Base-by-base conservation (phyloP, 2,888 invertebrate species). In the Apeira syringaria region DNA sequence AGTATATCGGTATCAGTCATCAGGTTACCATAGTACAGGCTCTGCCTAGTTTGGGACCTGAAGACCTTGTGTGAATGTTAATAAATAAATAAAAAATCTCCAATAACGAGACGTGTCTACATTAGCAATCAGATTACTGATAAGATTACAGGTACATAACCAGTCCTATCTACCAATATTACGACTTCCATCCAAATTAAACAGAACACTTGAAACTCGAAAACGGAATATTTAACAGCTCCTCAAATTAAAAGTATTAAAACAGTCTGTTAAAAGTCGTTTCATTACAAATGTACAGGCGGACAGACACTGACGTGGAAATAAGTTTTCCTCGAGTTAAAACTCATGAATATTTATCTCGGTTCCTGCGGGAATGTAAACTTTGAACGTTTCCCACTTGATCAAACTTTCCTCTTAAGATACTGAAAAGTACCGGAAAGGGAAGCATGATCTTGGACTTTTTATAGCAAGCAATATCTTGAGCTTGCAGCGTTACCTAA, bases 311-410 rank as follows among this genome's bases (percentile, higher is more conserved):
- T 80, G 83, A 80, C 82, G 83, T 78, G 71, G 69, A 86, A 85
- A 84, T 85, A 86, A 86, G 79, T 86, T 87, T 81, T 74, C 71
- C 43, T 53, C 62, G 68, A 84, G 82, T 85, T 83, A 78, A 80
- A 67, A 59, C 82, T 85, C 84, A 86, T 88, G 87, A 88, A 87
- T 88, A 88, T 88, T 88, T 85, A 88, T 87, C 78, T 78, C 72
- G 61, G 63, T 72, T 79, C 76, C 80, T 75, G 73, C 61, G 77
- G 84, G 76, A 68, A 72, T 75, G 68, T 68, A 78, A 86, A 87
- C 80, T 88, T 75, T 74, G 72, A 80, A 78, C 75, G 77, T 80
- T 80, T 84, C 80, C 74, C 80, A 85, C 83, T 86, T 83, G 83
- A 86, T 87, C 84, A 83, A 85, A 87, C 81, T 86, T 87, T 74